A percentile compares a stretch with the other conserved stretches of the same genome.
phyloP scores from a whole-genome alignment of 2,797 vertebrate species.

The Leptatherina wallacei region DNA sequence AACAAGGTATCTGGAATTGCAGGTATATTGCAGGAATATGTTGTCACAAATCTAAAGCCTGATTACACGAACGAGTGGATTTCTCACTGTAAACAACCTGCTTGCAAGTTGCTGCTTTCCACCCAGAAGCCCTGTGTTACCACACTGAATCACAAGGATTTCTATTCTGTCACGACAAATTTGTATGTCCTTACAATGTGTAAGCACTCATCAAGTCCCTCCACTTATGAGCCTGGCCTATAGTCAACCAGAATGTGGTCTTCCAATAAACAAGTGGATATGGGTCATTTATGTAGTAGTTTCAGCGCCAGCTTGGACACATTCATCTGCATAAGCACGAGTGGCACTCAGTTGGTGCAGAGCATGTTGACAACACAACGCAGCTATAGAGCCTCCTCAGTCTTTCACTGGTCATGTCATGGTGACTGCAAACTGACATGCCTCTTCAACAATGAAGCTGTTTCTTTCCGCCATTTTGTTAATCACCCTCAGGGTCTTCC shows the following conservation, averaged over 20 bases:
- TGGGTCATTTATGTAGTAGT: constrained; percentile 45
- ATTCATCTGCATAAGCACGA: constrained; percentile 58
- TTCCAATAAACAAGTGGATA: constrained; percentile 24
- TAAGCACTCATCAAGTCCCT: constrained; percentile 16
- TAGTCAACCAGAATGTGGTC: not conserved
- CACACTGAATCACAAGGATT: constrained; percentile 16
- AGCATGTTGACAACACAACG: constrained; percentile 57
- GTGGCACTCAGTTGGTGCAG: constrained; percentile 67
- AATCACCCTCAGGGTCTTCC: constrained; percentile 76
- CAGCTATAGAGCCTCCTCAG: constrained; percentile 45
- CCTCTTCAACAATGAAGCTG: constrained; percentile 73
- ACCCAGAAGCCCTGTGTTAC: not conserved
- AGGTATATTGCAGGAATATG: not conserved
- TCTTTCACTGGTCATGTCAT: constrained; percentile 73
- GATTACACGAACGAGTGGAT: constrained; percentile 1
- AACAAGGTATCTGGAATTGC: not conserved
- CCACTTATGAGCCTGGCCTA: not conserved
- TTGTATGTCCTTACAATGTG: constrained; percentile 8
- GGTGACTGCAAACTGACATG: constrained; percentile 77
- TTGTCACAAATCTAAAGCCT: constrained; percentile 3
- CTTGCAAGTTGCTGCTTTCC: constrained; percentile 1
- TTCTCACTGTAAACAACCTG: constrained; percentile 1
- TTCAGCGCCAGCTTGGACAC: constrained; percentile 21
- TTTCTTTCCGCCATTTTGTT: constrained; percentile 78
- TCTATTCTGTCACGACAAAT: constrained; percentile 5